phyloP scores from a whole-genome alignment of 2,888 invertebrate genomes.

The Leptopilina drosophilae region DNA sequence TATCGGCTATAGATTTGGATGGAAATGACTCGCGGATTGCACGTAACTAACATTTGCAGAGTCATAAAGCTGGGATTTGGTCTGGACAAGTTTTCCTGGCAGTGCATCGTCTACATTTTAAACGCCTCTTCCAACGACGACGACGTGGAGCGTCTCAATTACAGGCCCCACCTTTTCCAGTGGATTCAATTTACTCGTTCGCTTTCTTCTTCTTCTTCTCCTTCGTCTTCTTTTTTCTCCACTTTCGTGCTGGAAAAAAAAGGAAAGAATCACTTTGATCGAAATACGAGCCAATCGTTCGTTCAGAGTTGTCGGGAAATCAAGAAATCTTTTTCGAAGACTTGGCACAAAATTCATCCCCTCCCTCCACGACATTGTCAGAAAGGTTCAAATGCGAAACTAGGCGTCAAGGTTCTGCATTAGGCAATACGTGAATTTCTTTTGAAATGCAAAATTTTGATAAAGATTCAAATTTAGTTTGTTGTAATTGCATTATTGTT shows the following conservation, averaged over 20 bases:
- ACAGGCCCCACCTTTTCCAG: conserved; percentile 8
- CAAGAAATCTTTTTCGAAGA: conserved; percentile 22
- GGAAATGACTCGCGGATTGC: not conserved
- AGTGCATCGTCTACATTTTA: conserved; percentile 12
- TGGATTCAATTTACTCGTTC: conserved; percentile 29
- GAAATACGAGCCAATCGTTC: conserved; percentile 15
- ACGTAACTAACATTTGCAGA: conserved; percentile 5
- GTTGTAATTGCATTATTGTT: no score
- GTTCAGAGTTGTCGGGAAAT: not conserved
- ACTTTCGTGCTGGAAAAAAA: not conserved
- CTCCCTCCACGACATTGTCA: not conserved
- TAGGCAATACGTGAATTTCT: not conserved
- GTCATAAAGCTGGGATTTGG: not conserved
- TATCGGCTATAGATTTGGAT: not conserved
- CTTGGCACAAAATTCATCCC: not conserved
- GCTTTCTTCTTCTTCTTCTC: not conserved
- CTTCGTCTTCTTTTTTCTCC: no score
- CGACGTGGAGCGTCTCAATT: conserved; percentile 17
- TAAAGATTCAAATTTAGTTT: no score
- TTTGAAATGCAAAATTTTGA: no score
- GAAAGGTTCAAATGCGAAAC: not conserved
- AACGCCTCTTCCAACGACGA: not conserved
- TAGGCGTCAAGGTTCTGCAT: not conserved
- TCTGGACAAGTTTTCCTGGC: not conserved
- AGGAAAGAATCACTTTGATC: conserved; percentile 17